Conservation (phyloP, 2,797 vertebrate genomes). For the Pygocentrus nattereri region DNA sequence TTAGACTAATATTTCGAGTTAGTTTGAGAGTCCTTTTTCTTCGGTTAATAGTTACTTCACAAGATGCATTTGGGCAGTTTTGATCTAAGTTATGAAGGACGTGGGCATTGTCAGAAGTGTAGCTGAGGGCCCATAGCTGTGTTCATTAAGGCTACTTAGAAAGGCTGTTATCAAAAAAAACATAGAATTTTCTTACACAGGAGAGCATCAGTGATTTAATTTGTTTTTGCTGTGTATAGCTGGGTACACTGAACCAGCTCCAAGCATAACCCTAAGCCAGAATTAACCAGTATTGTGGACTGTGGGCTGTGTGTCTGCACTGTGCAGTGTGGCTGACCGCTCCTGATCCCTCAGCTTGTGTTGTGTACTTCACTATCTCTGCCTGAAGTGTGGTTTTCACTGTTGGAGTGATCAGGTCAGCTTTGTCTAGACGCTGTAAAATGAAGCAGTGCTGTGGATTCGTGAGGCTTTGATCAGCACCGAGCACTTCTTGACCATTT, state of each 20-base stretch:
- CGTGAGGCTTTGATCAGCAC: conserved; percentile 17
- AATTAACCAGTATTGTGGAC: conserved; percentile 1
- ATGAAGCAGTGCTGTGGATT: conserved; percentile 23
- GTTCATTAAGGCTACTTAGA: background rate
- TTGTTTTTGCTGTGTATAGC: conserved; percentile 6
- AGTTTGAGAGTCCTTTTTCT: background rate
- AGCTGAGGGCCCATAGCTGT: background rate
- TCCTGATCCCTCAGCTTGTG: conserved; percentile 8
- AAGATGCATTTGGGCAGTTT: background rate
- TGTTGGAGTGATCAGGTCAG: conserved; percentile 34
- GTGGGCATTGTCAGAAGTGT: conserved; percentile 17
- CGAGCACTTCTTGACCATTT: background rate
- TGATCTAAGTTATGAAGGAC: background rate
- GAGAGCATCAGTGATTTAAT: conserved; percentile 1
- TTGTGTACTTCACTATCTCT: background rate
- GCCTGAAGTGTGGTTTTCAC: conserved; percentile 33
- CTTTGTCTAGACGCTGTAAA: conserved; percentile 21
- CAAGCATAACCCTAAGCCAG: conserved; percentile 13
- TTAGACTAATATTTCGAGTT: conserved; percentile 10
- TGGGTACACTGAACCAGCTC: background rate
- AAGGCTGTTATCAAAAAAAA: background rate
- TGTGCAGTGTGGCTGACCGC: background rate
- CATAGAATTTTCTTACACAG: background rate
- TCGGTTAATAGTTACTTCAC: conserved; percentile 10
- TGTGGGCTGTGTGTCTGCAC: background rate